A percentile compares a stretch with the other conserved stretches of the same genome.
phyloP scores from a whole-genome alignment of 2,888 invertebrate species.

The Dendrolimus pini region DNA sequence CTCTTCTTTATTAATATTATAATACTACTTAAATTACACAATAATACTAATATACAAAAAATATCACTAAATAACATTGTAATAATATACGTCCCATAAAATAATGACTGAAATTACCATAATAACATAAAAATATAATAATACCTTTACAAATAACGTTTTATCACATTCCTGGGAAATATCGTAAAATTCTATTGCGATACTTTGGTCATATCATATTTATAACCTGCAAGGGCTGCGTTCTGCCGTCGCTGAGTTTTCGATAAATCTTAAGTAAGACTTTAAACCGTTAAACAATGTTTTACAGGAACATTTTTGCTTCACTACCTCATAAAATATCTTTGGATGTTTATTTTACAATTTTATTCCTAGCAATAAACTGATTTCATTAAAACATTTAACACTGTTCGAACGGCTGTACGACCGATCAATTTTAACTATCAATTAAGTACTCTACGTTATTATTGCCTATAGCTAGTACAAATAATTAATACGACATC shows the following conservation, averaged over 20 bases:
- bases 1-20: neutral
- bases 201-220: slow-evolving; percentile 32
- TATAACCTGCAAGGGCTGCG: slow-evolving; percentile 19
- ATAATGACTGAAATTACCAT: slow-evolving; percentile 55
- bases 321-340: slow-evolving; percentile 8
- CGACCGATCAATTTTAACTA: too few species aligned
- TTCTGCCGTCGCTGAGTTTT: slow-evolving; percentile 7
- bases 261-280: slow-evolving; percentile 8
- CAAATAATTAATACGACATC: too few species aligned
- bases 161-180: slow-evolving; percentile 41
- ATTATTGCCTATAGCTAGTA: too few species aligned
- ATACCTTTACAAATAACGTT: slow-evolving; percentile 32
- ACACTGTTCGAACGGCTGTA: neutral
- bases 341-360: slow-evolving; percentile 10
- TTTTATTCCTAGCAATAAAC: neutral
- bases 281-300: slow-evolving; percentile 5
- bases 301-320: slow-evolving; percentile 5
- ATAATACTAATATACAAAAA: slow-evolving; percentile 41
- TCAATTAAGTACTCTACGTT: too few species aligned
- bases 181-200: slow-evolving; percentile 35
- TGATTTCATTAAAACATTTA: neutral
- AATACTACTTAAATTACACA: slow-evolving; percentile 1
- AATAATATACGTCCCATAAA: slow-evolving; percentile 40
- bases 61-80: slow-evolving; percentile 45
- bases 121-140: slow-evolving; percentile 26